Conservation (phyloP, 1,140 invertebrate genomes). For the Chlorops oryzae region DNA sequence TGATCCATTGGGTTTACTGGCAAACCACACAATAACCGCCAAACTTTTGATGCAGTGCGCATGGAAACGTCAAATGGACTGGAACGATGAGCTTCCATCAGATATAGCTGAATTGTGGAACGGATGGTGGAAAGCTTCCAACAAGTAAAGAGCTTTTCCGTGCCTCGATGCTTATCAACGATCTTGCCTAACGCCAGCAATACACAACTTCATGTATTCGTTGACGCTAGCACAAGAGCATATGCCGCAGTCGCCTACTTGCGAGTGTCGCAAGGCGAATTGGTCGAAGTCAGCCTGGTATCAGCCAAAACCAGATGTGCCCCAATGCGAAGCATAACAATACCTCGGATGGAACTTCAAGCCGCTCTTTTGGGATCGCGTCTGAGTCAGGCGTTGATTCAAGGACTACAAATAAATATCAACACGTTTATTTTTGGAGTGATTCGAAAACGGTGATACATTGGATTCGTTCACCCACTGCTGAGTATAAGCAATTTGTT, state of each 20-base stretch:
- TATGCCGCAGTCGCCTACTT: slow-evolving; percentile 31
- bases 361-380: slow-evolving; percentile 38
- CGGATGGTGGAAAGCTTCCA: background rate
- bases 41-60: slow-evolving; percentile 33
- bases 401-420: background rate
- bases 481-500: slow-evolving; percentile 19
- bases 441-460: background rate
- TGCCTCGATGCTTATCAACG: background rate
- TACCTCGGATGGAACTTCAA: slow-evolving; percentile 44
- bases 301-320: slow-evolving; percentile 33
- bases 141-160: background rate
- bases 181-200: background rate
- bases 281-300: background rate
- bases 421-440: background rate
- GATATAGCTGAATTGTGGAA: too few relatives aligned
- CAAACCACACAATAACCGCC: slow-evolving; percentile 21
- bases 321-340: slow-evolving; percentile 31
- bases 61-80: too few relatives aligned
- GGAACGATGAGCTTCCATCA: too few relatives aligned
- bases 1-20: slow-evolving; percentile 29
- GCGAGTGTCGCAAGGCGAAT: background rate
- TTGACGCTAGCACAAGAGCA: slow-evolving; percentile 34
- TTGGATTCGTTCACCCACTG: background rate
- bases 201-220: slow-evolving; percentile 30
- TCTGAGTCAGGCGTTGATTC: slow-evolving; percentile 15